phyloP scores from a whole-genome alignment of 2,888 invertebrate genomes.

The Microdon myrmicae region DNA sequence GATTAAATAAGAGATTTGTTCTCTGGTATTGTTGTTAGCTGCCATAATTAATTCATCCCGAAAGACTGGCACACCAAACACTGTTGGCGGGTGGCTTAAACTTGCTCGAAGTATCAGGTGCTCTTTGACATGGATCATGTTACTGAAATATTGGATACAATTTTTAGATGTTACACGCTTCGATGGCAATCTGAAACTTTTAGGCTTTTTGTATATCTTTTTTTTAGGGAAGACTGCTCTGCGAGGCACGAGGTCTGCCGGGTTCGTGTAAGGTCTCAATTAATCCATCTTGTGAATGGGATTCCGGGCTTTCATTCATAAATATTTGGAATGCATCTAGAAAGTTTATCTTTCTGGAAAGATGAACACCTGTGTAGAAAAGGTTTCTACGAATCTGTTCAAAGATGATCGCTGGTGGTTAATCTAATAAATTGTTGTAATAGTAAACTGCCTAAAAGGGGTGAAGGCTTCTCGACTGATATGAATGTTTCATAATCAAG shows the following conservation, averaged over 20 bases:
- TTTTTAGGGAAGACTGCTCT: constrained; percentile 23
- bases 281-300: constrained; percentile 19
- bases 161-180: constrained; percentile 25
- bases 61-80: neutral
- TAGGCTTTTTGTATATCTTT: neutral
- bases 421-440: too few relatives aligned
- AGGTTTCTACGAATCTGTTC: too few relatives aligned
- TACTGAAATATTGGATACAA: constrained; percentile 21
- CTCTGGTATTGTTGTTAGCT: constrained; percentile 1
- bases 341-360: too few relatives aligned
- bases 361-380: too few relatives aligned
- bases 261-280: neutral
- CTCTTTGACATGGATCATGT: constrained; percentile 23
- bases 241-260: neutral
- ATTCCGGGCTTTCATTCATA: constrained; percentile 17
- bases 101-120: too few relatives aligned
- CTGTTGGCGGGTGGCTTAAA: constrained; percentile 13
- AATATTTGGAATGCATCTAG: neutral
- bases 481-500: too few relatives aligned
- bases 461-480: too few relatives aligned
- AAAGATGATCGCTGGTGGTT: too few relatives aligned
- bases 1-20: constrained; percentile 44
- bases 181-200: neutral
- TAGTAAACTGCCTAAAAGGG: too few relatives aligned
- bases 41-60: constrained; percentile 9